A percentile compares a stretch with the other conserved stretches of the same genome.
Conservation (phyloP, 2,113 vertebrate genomes). For the Sceloporus undulatus region DNA sequence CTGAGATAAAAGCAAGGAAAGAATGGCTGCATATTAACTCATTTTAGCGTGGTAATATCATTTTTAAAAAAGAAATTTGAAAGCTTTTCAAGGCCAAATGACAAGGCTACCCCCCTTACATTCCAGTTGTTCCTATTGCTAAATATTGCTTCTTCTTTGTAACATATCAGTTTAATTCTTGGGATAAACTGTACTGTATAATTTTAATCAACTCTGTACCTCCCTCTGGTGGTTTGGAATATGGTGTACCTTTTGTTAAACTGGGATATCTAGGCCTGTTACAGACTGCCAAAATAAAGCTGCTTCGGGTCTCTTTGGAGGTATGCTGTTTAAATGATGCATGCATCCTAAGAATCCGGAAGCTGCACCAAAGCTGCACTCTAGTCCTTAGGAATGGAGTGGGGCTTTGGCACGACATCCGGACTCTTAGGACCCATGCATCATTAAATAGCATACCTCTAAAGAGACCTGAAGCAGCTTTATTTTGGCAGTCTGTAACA, state of each 20-base stretch:
- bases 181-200: not conserved
- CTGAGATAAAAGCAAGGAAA: conserved; percentile 32
- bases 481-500: too few species aligned
- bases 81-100: not conserved
- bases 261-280: not conserved
- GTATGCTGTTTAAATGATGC: too few species aligned
- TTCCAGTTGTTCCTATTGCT: not conserved
- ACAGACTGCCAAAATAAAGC: too few species aligned
- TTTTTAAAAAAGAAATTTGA: not conserved
- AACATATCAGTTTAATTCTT: not conserved
- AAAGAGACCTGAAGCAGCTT: too few species aligned
- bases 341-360: too few species aligned
- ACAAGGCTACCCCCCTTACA: not conserved
- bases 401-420: too few species aligned
- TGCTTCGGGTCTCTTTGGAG: too few species aligned
- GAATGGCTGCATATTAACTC: not conserved
- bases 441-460: too few species aligned
- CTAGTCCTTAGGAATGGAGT: too few species aligned
- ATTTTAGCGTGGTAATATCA: not conserved
- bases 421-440: too few species aligned
- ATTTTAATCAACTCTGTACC: not conserved
- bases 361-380: too few species aligned
- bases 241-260: too few species aligned
- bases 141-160: not conserved
- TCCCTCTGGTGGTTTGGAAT: conserved; percentile 51